phyloP scores from a whole-genome alignment of 2,797 vertebrate species.

The Brachyalestes nurse region DNA sequence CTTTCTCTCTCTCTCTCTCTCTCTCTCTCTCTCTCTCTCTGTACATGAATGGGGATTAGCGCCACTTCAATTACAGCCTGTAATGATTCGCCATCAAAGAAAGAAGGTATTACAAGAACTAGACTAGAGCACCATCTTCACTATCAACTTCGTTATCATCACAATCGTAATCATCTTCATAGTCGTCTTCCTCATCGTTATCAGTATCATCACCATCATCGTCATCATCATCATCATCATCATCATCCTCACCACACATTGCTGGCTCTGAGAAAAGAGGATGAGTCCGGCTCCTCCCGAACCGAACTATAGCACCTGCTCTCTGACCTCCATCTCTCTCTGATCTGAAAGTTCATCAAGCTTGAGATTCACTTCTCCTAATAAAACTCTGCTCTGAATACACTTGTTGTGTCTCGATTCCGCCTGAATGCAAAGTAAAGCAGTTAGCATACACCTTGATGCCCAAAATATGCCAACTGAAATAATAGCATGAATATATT shows the following conservation, averaged over 20 bases:
- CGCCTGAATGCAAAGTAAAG: not conserved
- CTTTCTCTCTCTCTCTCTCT: not conserved
- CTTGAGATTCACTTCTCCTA: not conserved
- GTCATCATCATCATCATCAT: not conserved
- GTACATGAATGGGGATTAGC: slow-evolving; percentile 15
- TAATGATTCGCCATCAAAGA: too few species aligned
- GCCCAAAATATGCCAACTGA: too few species aligned
- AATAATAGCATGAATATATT: not conserved
- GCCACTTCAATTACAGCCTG: not conserved
- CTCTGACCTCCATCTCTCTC: not conserved
- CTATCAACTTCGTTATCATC: too few species aligned
- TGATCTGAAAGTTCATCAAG: not conserved
- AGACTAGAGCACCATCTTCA: not conserved
- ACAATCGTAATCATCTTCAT: too few species aligned
- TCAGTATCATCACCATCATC: too few species aligned
- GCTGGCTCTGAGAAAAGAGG: not conserved
- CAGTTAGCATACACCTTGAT: not conserved
- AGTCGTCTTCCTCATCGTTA: too few species aligned
- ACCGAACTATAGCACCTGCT: not conserved
- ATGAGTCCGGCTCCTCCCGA: not conserved
- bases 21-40: slow-evolving; percentile 1
- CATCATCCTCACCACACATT: not conserved
- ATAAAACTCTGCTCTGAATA: not conserved
- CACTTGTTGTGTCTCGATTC: not conserved
- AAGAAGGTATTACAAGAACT: too few species aligned